Conservation (phyloP, 2,113 vertebrate species). For the Himantopus leucocephalus region DNA sequence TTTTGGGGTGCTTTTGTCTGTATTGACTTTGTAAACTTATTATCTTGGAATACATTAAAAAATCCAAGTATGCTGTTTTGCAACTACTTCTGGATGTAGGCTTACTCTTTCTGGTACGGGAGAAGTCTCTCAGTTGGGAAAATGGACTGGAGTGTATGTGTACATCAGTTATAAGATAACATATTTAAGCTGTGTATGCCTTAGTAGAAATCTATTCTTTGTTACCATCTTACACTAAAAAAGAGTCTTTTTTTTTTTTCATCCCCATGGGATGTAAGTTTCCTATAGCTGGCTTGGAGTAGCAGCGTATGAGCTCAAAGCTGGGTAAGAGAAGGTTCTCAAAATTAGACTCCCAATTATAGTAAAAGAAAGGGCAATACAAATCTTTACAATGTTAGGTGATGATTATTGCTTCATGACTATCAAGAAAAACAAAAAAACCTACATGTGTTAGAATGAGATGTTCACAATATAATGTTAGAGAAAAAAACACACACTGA, state of each 20-base stretch:
- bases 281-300: not conserved
- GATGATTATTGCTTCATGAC: not conserved
- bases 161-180: not conserved
- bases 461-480: not conserved
- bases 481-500: not conserved
- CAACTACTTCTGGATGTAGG: not conserved
- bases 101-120: not conserved
- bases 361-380: not conserved
- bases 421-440: not conserved
- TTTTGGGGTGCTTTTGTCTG: not conserved
- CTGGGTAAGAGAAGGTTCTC: not conserved
- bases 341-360: not conserved
- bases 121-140: not conserved
- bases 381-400: not conserved
- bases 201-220: not conserved
- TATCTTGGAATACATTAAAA: not conserved
- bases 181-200: not conserved
- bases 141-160: not conserved
- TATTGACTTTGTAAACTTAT: not conserved
- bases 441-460: not conserved
- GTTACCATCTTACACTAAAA: not conserved
- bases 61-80: not conserved
- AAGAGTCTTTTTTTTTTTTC: too few relatives aligned
- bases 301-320: not conserved
- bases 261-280: fast-evolving